Percentiles rank a stretch among this genome's conserved stretches.
Evolutionary conservation across 2,888 invertebrate species (phyloP).

Genomic region (Eupithecia centaureata): DNA sequence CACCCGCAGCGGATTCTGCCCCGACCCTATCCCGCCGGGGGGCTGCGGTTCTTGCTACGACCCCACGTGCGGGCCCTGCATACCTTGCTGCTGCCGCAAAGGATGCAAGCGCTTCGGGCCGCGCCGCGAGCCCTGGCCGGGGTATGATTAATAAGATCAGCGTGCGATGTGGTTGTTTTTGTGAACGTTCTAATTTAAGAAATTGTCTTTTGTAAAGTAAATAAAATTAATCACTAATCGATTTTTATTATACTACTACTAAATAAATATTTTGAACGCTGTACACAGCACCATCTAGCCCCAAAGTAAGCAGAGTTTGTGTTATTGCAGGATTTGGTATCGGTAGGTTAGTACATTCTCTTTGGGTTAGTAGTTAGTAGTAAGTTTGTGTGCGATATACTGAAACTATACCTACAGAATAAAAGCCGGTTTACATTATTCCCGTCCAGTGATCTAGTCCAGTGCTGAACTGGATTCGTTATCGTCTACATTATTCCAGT

Average conservation of each 20-base stretch:
- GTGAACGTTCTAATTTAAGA: not conserved
- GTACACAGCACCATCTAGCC: not conserved
- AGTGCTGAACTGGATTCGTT: too few relatives aligned
- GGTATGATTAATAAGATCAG: not conserved
- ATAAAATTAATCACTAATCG: too few relatives aligned
- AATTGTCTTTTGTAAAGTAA: not conserved
- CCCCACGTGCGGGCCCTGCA: slow-evolving; percentile 26
- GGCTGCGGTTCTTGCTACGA: slow-evolving; percentile 34
- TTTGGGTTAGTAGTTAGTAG: too few relatives aligned
- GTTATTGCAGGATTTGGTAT: too few relatives aligned
- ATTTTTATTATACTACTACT: too few relatives aligned
- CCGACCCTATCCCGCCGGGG: slow-evolving; percentile 1
- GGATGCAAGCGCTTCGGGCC: not conserved
- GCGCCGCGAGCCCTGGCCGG: not conserved
- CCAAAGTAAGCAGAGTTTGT: not conserved
- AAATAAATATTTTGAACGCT: not conserved
- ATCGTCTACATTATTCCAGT: too few relatives aligned
- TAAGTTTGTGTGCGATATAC: too few relatives aligned
- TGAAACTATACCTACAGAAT: too few relatives aligned
- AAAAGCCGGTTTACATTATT: too few relatives aligned
- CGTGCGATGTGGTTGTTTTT: not conserved
- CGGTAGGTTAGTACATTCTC: too few relatives aligned
- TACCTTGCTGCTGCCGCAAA: slow-evolving; percentile 1
- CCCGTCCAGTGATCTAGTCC: too few relatives aligned
- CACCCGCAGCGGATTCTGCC: slow-evolving; percentile 1